Base-by-base conservation (phyloP, 2,888 invertebrate species). In the Clistopyga incitator region DNA sequence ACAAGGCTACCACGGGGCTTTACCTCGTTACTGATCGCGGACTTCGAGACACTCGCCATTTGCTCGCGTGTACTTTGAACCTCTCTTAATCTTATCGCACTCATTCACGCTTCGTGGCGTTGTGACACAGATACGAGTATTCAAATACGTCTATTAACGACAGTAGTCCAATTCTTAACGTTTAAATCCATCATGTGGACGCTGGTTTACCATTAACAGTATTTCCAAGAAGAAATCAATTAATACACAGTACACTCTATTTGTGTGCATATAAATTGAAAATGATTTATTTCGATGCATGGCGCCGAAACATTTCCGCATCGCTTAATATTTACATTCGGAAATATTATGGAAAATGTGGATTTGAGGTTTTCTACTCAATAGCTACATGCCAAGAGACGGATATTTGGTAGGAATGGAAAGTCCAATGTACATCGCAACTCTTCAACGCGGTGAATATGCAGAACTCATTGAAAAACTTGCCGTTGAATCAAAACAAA, bases 51-150 rank as follows among this genome's bases (percentile, higher is more conserved):
- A 42, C 54, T 42, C 42, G 38, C 54, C 3, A 71, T 74, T 38
- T 38, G 38, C 34, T 70, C 70, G 6, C 38, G 61, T 61, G 18
- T 61, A 59, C 61, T 61, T 61, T 38, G 38, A 34, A 6, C 34
- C 15, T 70, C 34, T 70, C 52, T 52, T 34, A 18, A 15, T 70
- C 52, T 70, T 70, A 50, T 70, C 70, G 38, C 23, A 56, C 13
- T 6, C 18, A 54, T 42, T 54, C 54, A 23, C 42, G 71, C 20
- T 20, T 38, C 47, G n/a, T 29, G 25, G 38, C 15, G 25, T 47
- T 50, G 64, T 38, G 72, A 61, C 64, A 47, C 59, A 47, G 45
- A 68, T 61, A 25, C 70, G n/a, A 52, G 34, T 45, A 54, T 68
- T 67, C 15, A 38, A 38, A 71, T 71, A 56, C 25, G 25, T 45